Evolutionary conservation across 2,113 vertebrate genomes (phyloP).

Genomic region (Tringa solitaria): DNA sequence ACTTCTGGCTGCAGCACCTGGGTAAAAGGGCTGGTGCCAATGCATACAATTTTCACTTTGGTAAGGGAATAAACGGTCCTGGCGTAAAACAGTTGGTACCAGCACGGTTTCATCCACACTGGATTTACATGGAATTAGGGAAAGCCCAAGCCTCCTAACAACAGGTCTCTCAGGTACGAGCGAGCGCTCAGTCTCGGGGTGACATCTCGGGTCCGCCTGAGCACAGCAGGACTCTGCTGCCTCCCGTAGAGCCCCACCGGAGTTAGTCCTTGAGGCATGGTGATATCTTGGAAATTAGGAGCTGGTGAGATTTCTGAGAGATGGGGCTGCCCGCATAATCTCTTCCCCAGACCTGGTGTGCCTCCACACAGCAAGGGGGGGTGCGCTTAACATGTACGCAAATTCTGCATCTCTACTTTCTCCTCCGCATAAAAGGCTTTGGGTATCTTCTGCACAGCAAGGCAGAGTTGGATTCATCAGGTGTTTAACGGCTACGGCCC

Average conservation of each 20-base stretch:
- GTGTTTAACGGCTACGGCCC: background rate
- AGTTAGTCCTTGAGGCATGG: background rate
- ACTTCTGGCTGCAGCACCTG: background rate
- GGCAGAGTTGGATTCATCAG: background rate
- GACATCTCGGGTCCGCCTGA: background rate
- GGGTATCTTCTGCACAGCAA: background rate
- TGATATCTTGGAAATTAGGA: background rate
- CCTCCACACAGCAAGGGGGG: background rate
- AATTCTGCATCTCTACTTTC: background rate
- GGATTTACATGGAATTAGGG: background rate
- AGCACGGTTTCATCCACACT: background rate
- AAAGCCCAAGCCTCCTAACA: background rate
- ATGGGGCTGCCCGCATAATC: background rate
- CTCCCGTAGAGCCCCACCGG: background rate
- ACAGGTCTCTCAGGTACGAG: background rate
- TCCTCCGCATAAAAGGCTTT: background rate
- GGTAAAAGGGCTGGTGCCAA: background rate
- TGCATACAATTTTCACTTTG: background rate
- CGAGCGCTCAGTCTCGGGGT: rapidly evolving
- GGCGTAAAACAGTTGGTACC: background rate
- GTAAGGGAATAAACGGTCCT: background rate
- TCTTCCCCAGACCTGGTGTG: background rate
- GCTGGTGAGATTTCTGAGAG: background rate
- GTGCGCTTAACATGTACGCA: background rate
- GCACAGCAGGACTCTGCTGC: background rate